Evolutionary conservation across 1,140 invertebrate genomes (phyloP).

Genomic region (Gonatopus flavifemur): DNA sequence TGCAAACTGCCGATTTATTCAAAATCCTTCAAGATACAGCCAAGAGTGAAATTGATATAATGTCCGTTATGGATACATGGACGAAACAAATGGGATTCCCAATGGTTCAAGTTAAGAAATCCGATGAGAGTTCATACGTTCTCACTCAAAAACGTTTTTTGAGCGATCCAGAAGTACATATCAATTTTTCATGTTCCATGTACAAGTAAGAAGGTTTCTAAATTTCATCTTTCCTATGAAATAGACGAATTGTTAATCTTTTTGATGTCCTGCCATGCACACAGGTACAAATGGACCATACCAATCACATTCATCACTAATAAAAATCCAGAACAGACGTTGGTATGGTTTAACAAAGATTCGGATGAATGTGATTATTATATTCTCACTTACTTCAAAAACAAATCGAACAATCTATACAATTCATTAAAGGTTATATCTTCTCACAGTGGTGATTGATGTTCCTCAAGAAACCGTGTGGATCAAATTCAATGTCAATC

Average conservation of each 20-base stretch:
- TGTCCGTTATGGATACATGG: conserved; percentile 82
- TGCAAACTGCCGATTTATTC: conserved; percentile 75
- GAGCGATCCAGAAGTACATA: not conserved
- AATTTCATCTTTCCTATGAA: not conserved
- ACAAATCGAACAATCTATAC: conserved; percentile 12
- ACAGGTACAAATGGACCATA: conserved; percentile 66
- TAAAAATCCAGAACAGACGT: conserved; percentile 46
- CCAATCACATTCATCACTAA: conserved; percentile 74
- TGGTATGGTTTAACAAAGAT: not conserved
- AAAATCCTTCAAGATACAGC: conserved; percentile 43
- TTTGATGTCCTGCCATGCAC: too few species aligned
- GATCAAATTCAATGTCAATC: conserved; percentile 80
- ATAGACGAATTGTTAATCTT: not conserved
- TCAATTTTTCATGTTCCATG: too few species aligned
- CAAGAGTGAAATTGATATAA: conserved; percentile 5
- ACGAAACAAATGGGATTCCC: conserved; percentile 89
- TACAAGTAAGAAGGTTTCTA: conserved; percentile 11
- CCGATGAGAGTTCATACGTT: conserved; percentile 49
- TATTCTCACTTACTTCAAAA: not conserved
- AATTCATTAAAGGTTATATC: conserved; percentile 33
- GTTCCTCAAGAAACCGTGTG: conserved; percentile 51
- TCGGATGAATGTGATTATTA: not conserved
- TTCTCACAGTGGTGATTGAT: conserved; percentile 9
- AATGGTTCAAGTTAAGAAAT: conserved; percentile 64
- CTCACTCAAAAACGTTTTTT: conserved; percentile 72